Percentiles rank a stretch among this genome's conserved stretches.
Conservation (phyloP, 2,797 vertebrate species). For the Gymnoscopelus microlampas region DNA sequence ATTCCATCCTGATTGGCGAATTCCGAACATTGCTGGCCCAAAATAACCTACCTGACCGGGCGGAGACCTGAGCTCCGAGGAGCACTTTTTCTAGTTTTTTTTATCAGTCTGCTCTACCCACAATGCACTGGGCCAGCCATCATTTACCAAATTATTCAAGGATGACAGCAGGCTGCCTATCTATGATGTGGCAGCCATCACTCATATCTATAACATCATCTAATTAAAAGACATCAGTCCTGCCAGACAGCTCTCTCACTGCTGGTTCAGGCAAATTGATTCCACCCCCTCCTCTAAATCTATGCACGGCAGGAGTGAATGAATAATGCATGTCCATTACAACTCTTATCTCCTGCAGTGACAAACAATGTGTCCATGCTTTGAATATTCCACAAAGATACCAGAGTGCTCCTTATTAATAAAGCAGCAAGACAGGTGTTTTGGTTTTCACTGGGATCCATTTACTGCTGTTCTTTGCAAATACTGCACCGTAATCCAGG, state of each 20-base stretch:
- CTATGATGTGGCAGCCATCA: constrained; percentile 60
- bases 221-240: constrained; percentile 78
- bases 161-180: constrained; percentile 58
- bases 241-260: constrained; percentile 68
- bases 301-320: constrained; percentile 68
- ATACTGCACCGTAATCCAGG: constrained; percentile 32
- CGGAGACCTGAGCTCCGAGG: too few relatives aligned
- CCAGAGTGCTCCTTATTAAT: constrained; percentile 57
- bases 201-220: constrained; percentile 76
- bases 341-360: constrained; percentile 72
- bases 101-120: constrained; percentile 73
- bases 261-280: constrained; percentile 73
- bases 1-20: too few relatives aligned
- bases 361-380: constrained; percentile 72
- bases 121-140: constrained; percentile 62
- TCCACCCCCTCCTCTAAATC: constrained; percentile 38
- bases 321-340: constrained; percentile 78
- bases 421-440: constrained; percentile 52
- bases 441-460: constrained; percentile 43
- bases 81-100: too few relatives aligned
- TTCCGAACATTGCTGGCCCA: too few relatives aligned
- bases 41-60: too few relatives aligned
- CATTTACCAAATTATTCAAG: constrained; percentile 56
- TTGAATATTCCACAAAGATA: constrained; percentile 73
- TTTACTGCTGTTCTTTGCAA: constrained; percentile 48